A percentile compares a stretch with the other conserved stretches of the same genome.
phyloP scores from a whole-genome alignment of 2,113 vertebrate species.

The Indicator indicator region DNA sequence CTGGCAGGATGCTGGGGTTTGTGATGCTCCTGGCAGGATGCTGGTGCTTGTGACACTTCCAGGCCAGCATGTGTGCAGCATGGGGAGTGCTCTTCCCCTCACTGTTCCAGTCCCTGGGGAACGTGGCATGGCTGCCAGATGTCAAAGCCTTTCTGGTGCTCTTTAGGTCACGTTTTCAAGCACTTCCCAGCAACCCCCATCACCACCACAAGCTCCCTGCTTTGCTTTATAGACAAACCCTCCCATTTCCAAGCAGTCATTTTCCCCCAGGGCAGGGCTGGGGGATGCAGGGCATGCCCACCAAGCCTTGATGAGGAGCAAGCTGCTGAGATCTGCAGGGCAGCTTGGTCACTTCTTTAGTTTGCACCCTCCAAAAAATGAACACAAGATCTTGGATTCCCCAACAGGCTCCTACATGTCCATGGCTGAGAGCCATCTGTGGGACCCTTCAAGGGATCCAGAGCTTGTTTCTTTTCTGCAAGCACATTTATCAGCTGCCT shows the following conservation, averaged over 20 bases:
- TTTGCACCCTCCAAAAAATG: background rate
- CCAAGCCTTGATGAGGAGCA: accelerated
- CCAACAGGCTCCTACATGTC: background rate
- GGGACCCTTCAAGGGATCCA: background rate
- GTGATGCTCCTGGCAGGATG: background rate
- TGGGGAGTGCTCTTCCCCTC: background rate
- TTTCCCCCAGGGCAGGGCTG: background rate
- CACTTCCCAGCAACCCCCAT: background rate
- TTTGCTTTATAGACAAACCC: background rate
- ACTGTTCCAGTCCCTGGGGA: background rate
- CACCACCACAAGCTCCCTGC: background rate
- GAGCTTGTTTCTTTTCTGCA: background rate
- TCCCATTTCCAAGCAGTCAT: background rate
- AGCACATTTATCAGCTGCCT: background rate
- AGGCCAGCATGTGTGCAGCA: background rate
- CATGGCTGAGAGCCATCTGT: background rate
- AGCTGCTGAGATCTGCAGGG: background rate
- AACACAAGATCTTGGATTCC: background rate
- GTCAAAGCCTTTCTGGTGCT: conserved; percentile 9
- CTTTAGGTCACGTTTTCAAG: background rate
- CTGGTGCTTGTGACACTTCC: background rate
- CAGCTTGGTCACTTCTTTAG: background rate
- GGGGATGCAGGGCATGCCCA: background rate
- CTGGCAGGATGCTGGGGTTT: background rate
- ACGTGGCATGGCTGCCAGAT: background rate